These are phyloP conservation scores for Idaea biselata DNA, from an alignment of 2,888 invertebrate genomes.

Conservation along the genomic window DNA sequence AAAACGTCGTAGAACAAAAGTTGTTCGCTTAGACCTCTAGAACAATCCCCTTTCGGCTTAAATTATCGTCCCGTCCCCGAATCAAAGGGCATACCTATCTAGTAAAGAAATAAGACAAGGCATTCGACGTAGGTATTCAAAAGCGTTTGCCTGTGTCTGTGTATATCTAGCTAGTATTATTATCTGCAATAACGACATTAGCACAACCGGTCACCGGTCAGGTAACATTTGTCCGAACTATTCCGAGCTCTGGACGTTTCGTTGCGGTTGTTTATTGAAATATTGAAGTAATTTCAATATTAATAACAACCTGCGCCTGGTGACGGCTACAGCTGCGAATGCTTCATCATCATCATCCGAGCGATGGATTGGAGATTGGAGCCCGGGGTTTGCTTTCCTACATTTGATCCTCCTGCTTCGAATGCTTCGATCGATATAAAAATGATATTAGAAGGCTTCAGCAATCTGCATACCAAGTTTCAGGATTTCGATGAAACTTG, in stretches of 20 bases:
- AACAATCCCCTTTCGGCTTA: background rate
- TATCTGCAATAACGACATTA: conserved; percentile 39
- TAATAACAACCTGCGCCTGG: no score
- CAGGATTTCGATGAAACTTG: no score
- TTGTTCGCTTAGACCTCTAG: no score
- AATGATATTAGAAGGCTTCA: no score
- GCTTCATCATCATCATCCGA: no score
- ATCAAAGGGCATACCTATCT: background rate
- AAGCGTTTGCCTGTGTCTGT: conserved; percentile 14
- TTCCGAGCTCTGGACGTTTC: background rate
- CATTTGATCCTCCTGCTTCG: no score
- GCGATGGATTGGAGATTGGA: no score
- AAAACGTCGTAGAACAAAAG: no score
- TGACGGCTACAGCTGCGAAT: no score
- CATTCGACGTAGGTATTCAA: conserved; percentile 33
- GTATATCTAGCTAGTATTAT: conserved; percentile 26
- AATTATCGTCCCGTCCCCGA: background rate
- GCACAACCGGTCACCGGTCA: conserved; percentile 47
- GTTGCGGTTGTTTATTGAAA: background rate
- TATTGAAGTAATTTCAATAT: background rate
- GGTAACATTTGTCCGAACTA: conserved; percentile 15
- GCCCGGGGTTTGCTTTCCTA: no score
- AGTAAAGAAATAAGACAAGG: conserved; percentile 16
- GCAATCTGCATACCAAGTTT: no score
- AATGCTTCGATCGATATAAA: no score